A percentile compares a stretch with the other conserved stretches of the same genome.
Conservation (phyloP, 2,113 vertebrate species). For the Mobula birostris region DNA sequence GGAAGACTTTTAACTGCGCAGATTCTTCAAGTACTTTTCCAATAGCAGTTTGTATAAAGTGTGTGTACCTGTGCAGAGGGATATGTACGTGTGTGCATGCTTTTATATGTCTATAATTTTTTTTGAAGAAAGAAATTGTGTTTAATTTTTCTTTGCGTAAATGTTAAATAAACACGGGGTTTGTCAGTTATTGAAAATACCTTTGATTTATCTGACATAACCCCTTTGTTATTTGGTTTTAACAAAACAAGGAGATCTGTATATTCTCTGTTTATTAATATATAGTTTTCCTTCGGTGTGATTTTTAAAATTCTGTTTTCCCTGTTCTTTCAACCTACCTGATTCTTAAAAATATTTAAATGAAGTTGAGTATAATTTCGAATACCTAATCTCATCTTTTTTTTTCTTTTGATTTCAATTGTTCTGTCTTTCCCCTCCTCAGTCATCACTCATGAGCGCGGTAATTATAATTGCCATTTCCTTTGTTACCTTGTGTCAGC, state of each 20-base stretch:
- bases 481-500: conserved; percentile 69
- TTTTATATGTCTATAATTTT: background rate
- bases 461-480: conserved; percentile 83
- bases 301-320: conserved; percentile 32
- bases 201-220: background rate
- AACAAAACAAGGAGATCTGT: conserved; percentile 15
- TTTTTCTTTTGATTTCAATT: conserved; percentile 65
- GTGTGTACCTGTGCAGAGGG: background rate
- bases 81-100: conserved; percentile 13
- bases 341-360: conserved; percentile 31
- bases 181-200: conserved; percentile 14
- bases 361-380: conserved; percentile 35
- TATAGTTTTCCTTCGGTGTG: conserved; percentile 31
- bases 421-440: conserved; percentile 70
- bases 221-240: conserved; percentile 17
- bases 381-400: conserved; percentile 56
- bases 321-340: conserved; percentile 16
- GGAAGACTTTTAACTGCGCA: background rate
- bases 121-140: background rate
- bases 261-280: conserved; percentile 17
- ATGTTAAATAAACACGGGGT: conserved; percentile 7
- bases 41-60: background rate
- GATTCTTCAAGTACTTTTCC: conserved; percentile 29
- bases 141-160: conserved; percentile 23
- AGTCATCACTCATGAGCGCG: conserved; percentile 90